Percentiles rank a stretch among this genome's conserved stretches.
Conservation (phyloP, 2,888 invertebrate species). For the Orthosia gracilis region DNA sequence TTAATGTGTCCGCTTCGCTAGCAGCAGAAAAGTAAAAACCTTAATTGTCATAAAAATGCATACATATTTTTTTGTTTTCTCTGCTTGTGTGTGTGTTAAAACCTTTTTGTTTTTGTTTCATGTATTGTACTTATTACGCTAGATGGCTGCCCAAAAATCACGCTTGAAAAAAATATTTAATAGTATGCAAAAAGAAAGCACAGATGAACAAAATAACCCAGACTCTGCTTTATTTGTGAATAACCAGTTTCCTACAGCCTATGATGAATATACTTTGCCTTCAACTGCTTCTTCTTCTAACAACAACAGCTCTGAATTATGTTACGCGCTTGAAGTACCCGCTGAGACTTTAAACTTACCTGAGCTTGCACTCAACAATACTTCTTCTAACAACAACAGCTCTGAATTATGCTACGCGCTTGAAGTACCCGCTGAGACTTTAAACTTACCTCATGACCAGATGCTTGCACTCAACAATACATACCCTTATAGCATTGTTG, state of each 20-base stretch:
- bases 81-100: slow-evolving; percentile 29
- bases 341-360: slow-evolving; percentile 34
- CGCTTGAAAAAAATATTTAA: slow-evolving; percentile 38
- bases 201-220: slow-evolving; percentile 35
- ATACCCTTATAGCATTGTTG: slow-evolving; percentile 34
- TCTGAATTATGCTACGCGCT: slow-evolving; percentile 29
- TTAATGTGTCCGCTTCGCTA: slow-evolving; percentile 24
- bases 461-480: slow-evolving; percentile 37
- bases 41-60: slow-evolving; percentile 16
- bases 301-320: slow-evolving; percentile 32
- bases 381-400: slow-evolving; percentile 30
- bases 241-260: slow-evolving; percentile 39
- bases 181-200: slow-evolving; percentile 31
- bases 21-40: slow-evolving; percentile 12
- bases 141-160: slow-evolving; percentile 31
- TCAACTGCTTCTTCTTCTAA: slow-evolving; percentile 31
- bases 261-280: slow-evolving; percentile 32
- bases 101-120: slow-evolving; percentile 42
- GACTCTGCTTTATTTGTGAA: slow-evolving; percentile 44
- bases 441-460: slow-evolving; percentile 33
- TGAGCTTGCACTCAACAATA: slow-evolving; percentile 20
- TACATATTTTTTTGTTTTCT: slow-evolving; percentile 28
- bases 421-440: slow-evolving; percentile 33
- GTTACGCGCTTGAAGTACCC: slow-evolving; percentile 33
- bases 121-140: slow-evolving; percentile 31